Evolutionary conservation across 2,888 invertebrate species (phyloP).

Genomic region (Allacma fusca): DNA sequence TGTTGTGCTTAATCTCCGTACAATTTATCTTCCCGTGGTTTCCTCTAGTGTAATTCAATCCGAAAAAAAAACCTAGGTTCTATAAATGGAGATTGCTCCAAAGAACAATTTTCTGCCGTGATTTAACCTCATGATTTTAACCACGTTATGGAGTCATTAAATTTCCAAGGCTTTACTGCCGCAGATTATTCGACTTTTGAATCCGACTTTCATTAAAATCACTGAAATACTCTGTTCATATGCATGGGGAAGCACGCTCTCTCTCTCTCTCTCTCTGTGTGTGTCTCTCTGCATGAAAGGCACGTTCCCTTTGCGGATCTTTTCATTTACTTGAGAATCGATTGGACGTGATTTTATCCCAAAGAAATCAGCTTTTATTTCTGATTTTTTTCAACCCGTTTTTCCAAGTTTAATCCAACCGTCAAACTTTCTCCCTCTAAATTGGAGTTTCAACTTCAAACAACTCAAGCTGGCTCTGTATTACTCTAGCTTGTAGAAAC

Average conservation of each 20-base stretch:
- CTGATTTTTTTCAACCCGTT: too few relatives aligned
- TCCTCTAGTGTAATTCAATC: not conserved
- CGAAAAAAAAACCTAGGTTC: not conserved
- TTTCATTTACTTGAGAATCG: too few relatives aligned
- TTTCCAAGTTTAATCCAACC: too few relatives aligned
- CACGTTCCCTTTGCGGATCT: too few relatives aligned
- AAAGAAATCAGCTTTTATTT: too few relatives aligned
- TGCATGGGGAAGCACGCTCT: too few relatives aligned
- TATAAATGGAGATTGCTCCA: not conserved
- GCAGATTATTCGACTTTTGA: not conserved
- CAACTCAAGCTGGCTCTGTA: not conserved
- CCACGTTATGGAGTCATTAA: not conserved
- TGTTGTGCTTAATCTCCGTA: not conserved
- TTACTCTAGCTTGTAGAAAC: not conserved
- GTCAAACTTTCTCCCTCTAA: not conserved
- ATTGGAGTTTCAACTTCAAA: not conserved
- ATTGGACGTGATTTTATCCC: too few relatives aligned
- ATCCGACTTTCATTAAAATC: too few relatives aligned
- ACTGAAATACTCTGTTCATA: too few relatives aligned
- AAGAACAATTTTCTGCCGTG: not conserved
- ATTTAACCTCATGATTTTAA: not conserved
- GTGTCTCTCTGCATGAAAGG: too few relatives aligned
- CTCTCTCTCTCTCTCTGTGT: too few relatives aligned
- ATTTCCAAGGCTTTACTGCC: not conserved
- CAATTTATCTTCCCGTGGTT: not conserved